Base-by-base conservation (phyloP, 2,797 vertebrate genomes). In the Denticeps clupeoides region DNA sequence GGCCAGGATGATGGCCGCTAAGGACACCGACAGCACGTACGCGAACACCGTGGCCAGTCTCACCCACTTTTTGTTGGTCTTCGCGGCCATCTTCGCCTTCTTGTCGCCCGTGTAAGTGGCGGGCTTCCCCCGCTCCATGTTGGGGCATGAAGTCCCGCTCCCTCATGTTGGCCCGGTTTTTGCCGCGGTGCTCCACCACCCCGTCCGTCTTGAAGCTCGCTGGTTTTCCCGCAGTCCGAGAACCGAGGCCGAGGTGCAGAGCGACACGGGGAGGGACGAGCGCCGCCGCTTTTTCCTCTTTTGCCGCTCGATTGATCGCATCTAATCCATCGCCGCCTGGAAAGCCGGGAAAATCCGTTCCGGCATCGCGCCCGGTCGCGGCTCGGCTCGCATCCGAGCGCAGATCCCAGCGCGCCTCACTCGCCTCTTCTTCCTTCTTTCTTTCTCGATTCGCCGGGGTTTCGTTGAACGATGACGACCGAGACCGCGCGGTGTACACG, bases 41-140 rank as follows among this genome's bases (percentile, higher is more conserved):
- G 93, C 93, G 72, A 98, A 89, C 53, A 98, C 93, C 33, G 93
- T 98, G 80, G 93, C 93, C 57, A 98, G 72, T 80, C 93, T 88
- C 76, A 98, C 91, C 93, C 93, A 98, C 83, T 98, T 96, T 85
- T 96, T 93, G 81, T 97, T 97, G 69, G 91, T 97, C 82, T 96
- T 97, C 81, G 93, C 93, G 80, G 93, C 91, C 91, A 97, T 95
- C 78, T 93, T 93, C 69, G 93, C 93, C 88, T 97, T 97, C 81
- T 98, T 98, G 82, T 98, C 93, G 81, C 93, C 93, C 29, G 93
- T 97, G 67, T 96, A 98, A 63, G 93, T 96, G 62, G 93, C 93
- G 71, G 93, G 93, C 77, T 93, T 97, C 74, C 92, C 91, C 86
- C 90, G 86, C 83, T 95, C 93, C 85, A 84, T 87, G 65, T 86